Evolutionary conservation across 2,113 vertebrate species (phyloP), one percentile per base, ranked within the genome.

Genomic region (Myrmophylax atrothorax): DNA sequence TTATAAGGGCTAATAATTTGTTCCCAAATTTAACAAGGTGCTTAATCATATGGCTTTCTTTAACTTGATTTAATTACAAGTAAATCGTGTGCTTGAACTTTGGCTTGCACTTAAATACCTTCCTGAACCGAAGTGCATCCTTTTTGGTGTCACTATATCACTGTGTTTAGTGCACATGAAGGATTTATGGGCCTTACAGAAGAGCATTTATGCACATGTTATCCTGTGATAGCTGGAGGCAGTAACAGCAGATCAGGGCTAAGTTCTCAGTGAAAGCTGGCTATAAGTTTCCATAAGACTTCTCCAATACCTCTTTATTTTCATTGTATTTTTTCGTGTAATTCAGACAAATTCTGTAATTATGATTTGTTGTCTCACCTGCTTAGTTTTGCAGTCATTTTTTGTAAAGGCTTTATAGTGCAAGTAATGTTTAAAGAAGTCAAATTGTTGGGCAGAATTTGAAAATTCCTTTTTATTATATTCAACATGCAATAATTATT

Each of bases 1-100:
- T 95, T 94, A 87, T 91, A 94, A 75, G 78, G 66, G 67, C 90
- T 88, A 69, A 74, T 90, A 83, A 92, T 90, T 94, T 96, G 83
- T 94, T 94, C 46, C 67, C 47, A 63, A 7, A 18, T 88, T 96
- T 95, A 95, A 96, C 90, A 90, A 93, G 95, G 50, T 55, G 42
- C 64, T 92, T 96, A 94, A 86, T 93, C 38, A 5, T 38, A 33
- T 7, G 42, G 42, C 78, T 83, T 91, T 82, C 74, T 84, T 83
- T 49, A 74, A 58, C 83, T 83, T 88, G 78, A 49, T 83, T 87
- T 83, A 76, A 92, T 93, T 94, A 64, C 59, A 37, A 85, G 55
- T 33, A 55, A 44, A 38, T 91, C 13, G 22, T 63, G 15, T 33
- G 33, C 33, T 84, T 77, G 33, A 91, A 95, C 77, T 82, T 49